phyloP scores from a whole-genome alignment of 2,888 invertebrate species.

The Apantesis nais region DNA sequence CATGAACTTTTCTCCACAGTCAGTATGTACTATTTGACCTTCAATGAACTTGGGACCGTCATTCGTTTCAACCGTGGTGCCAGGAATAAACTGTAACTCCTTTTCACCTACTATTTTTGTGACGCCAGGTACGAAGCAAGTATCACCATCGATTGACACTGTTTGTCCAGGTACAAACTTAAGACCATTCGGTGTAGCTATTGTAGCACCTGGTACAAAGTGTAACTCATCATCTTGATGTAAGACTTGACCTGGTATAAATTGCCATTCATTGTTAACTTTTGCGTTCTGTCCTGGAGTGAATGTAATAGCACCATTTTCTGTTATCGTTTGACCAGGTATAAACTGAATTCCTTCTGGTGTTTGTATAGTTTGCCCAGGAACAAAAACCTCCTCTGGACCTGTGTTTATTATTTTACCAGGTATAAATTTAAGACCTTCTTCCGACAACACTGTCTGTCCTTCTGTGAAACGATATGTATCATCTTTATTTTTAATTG shows the following conservation, averaged over 20 bases:
- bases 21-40: conserved; percentile 87
- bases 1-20: conserved; percentile 86
- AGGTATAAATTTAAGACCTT: conserved; percentile 87
- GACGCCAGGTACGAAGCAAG: conserved; percentile 87
- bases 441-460: conserved; percentile 86
- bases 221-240: conserved; percentile 83
- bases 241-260: conserved; percentile 87
- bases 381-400: conserved; percentile 83
- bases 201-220: conserved; percentile 88
- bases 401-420: conserved; percentile 83
- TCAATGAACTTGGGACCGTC: conserved; percentile 88
- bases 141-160: conserved; percentile 79
- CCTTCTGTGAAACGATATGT: conserved; percentile 86
- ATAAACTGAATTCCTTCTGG: conserved; percentile 87
- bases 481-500: conserved; percentile 84
- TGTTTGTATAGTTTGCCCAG: conserved; percentile 87
- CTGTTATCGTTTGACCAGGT: conserved; percentile 87
- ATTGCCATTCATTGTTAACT: conserved; percentile 85
- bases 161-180: conserved; percentile 89
- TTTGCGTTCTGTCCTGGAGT: conserved; percentile 88
- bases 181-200: conserved; percentile 86
- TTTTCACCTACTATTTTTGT: conserved; percentile 73
- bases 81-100: conserved; percentile 85
- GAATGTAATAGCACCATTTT: conserved; percentile 81
- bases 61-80: conserved; percentile 87